Evolutionary conservation across 1,140 invertebrate species (phyloP), one percentile per base, ranked within the genome.

Genomic region (Doryteuthis pealeii): DNA sequence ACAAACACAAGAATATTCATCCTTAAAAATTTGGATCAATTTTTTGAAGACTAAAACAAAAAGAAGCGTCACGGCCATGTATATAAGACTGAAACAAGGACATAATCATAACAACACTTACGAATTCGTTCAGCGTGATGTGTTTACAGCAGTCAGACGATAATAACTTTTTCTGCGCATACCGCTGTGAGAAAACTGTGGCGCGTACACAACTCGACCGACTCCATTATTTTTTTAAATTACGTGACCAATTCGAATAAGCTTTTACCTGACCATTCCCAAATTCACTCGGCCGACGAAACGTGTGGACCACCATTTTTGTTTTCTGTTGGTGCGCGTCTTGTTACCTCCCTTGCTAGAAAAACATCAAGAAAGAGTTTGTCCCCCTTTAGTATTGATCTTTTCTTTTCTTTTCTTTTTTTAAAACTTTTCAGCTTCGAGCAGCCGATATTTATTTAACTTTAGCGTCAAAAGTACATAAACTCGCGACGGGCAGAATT

Each of bases 91-190:
- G 26, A 12, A 68, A 49, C 2, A 74, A 69, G n/a, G 22, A 35
- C 5, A 10, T 58, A 49, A 40, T 49, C 1, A n/a, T 49, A 18
- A n/a, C 3, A 10, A 40, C 3, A 73, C 45, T 69, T 79, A 81
- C 80, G 31, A 75, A 71, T 45, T 77, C 79, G 14, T 74, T 78
- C 71, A 83, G 76, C 33, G 83, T 78, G 82, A 80, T n/a, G 71
- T 32, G n/a, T n/a, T n/a, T 14, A 83, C 79, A 73, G 76, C 76
- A 4, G 78, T 83, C 8, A 85, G 72, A 54, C 72, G 74, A 71
- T 82, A 84, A 69, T 77, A 85, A 30, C 78, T 79, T 35, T 80
- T 80, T 71, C n/a, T 85, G 82, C 70, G 77, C 68, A 73, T 84
- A 83, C 79, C n/a, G n/a, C 28, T 10, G 79, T 73, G 28, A 71